Evolutionary conservation across 2,797 vertebrate species (phyloP), one percentile per base, ranked within the genome.

Genomic region (Melanotaenia pygmaea): DNA sequence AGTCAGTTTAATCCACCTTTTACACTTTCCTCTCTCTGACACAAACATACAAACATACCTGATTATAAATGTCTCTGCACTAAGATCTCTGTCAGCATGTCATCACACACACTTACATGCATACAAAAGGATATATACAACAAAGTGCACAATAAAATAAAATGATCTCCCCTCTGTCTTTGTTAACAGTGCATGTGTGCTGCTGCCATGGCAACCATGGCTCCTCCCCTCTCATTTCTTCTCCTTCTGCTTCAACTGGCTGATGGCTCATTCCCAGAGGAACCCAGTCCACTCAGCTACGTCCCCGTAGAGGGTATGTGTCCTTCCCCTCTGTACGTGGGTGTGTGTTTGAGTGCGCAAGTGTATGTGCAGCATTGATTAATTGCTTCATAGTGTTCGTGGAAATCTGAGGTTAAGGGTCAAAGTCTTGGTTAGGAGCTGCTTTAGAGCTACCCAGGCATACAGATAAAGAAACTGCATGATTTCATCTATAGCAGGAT

Each of bases 261-360:
- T 68, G 91, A 90, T 13, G 93, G 95, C 81, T 93, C 95, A 56
- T 98, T 98, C 93, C 97, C 97, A 5, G 97, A 98, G 89, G 97
- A 99, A 81, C 95, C 95, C 1, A 95, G 94, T 35, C 97, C 97
- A 64, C 95, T 98, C 76, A 94, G 94, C 67, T 95, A 96, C 77
- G 95, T 96, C 86, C 95, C 96, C 32, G 69, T 93, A 62, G 96
- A 98, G 91, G 97, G 98, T 99, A 95, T 92, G 96, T 94, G 67
- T 88, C 88, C 79, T 80, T 85, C 82, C 70, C 43, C 61, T 64
- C 68, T 47, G 64, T 67, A 62, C 60, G 69, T 43, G 65, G 70
- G 79, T 77, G 73, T 58, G 53, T 34, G 63, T 67, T 63, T 60
- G 35, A 20, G 54, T 74, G 71, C 56, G 37, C 47, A 66, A 37